Percentiles rank a stretch among this genome's conserved stretches.
These are phyloP conservation scores for Holothuria leucospilota DNA, from an alignment of 53 echinoderm and acorn worm species.

Conservation along the genomic window DNA sequence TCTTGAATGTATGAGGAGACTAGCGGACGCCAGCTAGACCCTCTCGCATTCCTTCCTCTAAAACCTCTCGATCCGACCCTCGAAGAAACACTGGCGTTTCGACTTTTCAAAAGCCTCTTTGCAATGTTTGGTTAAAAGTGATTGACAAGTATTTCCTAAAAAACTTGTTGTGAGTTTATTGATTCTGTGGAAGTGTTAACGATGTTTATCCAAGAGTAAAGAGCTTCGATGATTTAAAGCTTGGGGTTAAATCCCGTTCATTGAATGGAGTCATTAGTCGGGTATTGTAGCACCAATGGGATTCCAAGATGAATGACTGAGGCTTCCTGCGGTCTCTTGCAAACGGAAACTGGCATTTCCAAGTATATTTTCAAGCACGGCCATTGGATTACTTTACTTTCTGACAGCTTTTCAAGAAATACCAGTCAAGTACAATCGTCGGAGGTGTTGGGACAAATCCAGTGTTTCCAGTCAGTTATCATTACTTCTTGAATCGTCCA, in stretches of 20 bases:
- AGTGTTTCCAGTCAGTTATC: no score
- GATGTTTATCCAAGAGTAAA: constrained; percentile 46
- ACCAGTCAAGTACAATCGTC: no score
- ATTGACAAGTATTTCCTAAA: constrained; percentile 24
- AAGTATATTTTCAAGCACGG: no score
- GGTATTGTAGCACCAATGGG: constrained; percentile 21
- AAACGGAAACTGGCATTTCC: no score
- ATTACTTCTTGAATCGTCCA: no score
- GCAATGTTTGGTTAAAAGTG: constrained; percentile 29
- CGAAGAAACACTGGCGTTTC: constrained; percentile 8
- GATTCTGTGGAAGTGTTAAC: constrained; percentile 40
- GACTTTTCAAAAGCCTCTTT: constrained; percentile 29
- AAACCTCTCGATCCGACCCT: constrained; percentile 4
- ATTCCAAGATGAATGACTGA: constrained; percentile 36
- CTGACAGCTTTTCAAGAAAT: no score
- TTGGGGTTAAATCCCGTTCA: constrained; percentile 26
- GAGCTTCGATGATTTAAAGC: background rate
- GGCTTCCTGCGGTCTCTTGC: no score
- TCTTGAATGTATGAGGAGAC: no score
- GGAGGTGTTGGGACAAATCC: no score
- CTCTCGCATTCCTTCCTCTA: background rate
- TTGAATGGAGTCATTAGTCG: constrained; percentile 39
- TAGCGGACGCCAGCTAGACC: no score
- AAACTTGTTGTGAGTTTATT: constrained; percentile 22
- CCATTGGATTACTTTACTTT: no score